Base-by-base conservation (phyloP, 2,888 invertebrate species). In the Lasioglossum morio region DNA sequence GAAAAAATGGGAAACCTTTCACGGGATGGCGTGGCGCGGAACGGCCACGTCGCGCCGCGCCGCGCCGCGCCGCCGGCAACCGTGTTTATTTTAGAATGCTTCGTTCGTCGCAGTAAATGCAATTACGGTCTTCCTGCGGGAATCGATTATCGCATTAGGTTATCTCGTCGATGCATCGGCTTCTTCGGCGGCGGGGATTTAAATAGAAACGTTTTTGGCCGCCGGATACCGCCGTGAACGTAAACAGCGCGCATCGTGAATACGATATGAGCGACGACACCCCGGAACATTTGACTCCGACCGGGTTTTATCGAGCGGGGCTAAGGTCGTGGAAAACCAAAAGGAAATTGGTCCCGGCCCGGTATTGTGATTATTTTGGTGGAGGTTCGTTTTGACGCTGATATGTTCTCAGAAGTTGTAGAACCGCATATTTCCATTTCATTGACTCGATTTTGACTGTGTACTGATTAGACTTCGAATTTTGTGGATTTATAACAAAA, bases 91-190 rank as follows among this genome's bases (percentile, higher is more conserved):
- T 88, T 88, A 86, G 82, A 86, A 86, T 84, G 80, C 79, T 86
- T 86, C 88, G 79, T 82, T 82, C 81, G 88, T 63, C 81, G 81
- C 74, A 53, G 78, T 82, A 86, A 88, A 88, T 88, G 86, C 86
- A 88, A 88, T 88, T 88, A 88, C 88, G 80, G 72, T 77, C 81
- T 83, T 82, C 87, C 79, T 66, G 86, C 70, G 82, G 86, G 86
- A 86, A 88, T 88, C 88, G 88, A 88, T 88, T 88, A 88, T 88
- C 82, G 82, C 80, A 78, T 88, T 88, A 86, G 82, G 77, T 84
- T 88, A 88, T 88, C 80, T 79, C 74, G 74, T 43, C 37, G 77
- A 77, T 83, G 77, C 75, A 63, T 84, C 80, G 80, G 77, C 79
- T 88, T 82, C 85, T 79, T 83, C 76, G 77, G 57, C 79, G 43